phyloP scores from a whole-genome alignment of 1,140 invertebrate genomes.

The Bombus affinis region DNA sequence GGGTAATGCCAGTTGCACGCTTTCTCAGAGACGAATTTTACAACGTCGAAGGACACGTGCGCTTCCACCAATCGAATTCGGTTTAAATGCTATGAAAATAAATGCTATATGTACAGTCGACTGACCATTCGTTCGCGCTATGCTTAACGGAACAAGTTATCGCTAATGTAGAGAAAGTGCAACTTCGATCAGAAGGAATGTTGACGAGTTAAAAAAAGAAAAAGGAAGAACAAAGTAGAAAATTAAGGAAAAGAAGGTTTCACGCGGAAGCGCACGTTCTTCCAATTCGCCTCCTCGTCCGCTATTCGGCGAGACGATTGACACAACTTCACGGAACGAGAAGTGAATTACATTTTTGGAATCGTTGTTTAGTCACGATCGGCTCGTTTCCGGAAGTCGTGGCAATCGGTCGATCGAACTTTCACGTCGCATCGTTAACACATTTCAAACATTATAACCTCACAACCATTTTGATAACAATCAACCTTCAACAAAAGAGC shows the following conservation, averaged over 20 bases:
- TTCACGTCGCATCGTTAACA: conserved; percentile 68
- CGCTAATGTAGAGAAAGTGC: background rate
- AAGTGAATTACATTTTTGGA: background rate
- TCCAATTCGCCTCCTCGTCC: conserved; percentile 41
- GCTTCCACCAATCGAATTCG: conserved; percentile 27
- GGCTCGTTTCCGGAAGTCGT: conserved; percentile 1
- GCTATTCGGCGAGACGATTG: conserved; percentile 19
- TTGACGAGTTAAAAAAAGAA: background rate
- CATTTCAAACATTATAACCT: conserved; percentile 80
- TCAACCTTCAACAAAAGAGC: conserved; percentile 80
- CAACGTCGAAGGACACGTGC: conserved; percentile 1
- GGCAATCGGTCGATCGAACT: conserved; percentile 24
- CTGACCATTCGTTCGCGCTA: background rate
- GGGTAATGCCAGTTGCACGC: conserved; percentile 81
- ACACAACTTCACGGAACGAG: background rate
- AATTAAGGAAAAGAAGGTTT: background rate
- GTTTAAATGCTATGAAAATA: background rate
- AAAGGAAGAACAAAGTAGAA: background rate
- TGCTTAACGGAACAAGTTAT: background rate
- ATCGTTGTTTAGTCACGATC: background rate
- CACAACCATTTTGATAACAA: conserved; percentile 83
- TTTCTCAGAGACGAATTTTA: conserved; percentile 60
- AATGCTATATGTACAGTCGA: background rate
- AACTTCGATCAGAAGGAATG: conserved; percentile 1
- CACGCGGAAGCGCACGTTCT: conserved; percentile 53